These are phyloP conservation scores for Synodontis membranacea DNA, from an alignment of 2,113 vertebrate genomes.

Conservation along the genomic window DNA sequence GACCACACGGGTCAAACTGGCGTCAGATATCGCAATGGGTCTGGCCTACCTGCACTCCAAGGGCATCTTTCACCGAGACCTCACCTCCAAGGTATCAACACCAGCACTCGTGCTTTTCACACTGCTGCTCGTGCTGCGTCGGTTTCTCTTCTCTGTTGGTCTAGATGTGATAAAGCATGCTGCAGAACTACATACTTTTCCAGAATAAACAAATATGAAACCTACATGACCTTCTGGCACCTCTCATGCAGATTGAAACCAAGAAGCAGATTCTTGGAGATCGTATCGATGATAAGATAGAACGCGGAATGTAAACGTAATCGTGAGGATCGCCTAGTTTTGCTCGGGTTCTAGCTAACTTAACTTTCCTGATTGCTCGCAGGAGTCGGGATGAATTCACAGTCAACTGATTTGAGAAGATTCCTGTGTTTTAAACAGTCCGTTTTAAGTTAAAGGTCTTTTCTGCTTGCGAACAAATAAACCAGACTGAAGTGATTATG, in stretches of 20 bases:
- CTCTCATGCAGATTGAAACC: not conserved
- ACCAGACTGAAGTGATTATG: not conserved
- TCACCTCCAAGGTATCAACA: constrained; percentile 91
- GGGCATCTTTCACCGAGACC: constrained; percentile 97
- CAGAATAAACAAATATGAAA: not conserved
- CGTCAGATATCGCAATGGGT: constrained; percentile 85
- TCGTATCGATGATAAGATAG: not conserved
- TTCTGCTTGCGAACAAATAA: not conserved
- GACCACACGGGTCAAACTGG: constrained; percentile 86
- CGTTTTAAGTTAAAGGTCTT: too few relatives aligned
- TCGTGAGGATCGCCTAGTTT: not conserved
- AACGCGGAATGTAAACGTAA: too few relatives aligned
- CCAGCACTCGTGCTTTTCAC: not conserved
- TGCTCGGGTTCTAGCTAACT: not conserved
- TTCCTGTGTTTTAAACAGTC: not conserved
- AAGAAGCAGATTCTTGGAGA: not conserved
- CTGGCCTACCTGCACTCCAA: constrained; percentile 92
- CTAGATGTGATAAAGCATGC: not conserved
- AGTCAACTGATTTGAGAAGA: too few relatives aligned
- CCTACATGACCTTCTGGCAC: not conserved
- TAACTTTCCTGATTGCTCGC: not conserved
- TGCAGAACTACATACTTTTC: not conserved
- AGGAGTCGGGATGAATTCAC: too few relatives aligned
- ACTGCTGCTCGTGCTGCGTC: not conserved
- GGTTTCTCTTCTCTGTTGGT: not conserved